Evolutionary conservation across 2,888 invertebrate species (phyloP), one percentile per base, ranked within the genome.

Genomic region (Pinctada fucata): DNA sequence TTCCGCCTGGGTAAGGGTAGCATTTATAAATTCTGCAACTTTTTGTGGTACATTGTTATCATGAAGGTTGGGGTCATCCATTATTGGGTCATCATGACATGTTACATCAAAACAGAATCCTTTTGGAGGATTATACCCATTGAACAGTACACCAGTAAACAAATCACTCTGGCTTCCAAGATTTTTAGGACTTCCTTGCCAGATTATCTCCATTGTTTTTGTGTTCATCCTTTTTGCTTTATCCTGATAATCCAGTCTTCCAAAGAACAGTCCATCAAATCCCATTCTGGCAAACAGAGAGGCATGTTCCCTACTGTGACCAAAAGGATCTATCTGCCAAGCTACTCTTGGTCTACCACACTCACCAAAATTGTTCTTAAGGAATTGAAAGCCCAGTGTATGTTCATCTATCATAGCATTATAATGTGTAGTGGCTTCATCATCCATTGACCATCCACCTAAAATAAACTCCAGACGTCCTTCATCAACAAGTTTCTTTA

Each of bases 51-150:
- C 96, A 91, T 98, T 98, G 91, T 96, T 97, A 82, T 96, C 96
- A 0, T 96, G 95, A 71, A 97, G 95, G 16, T 94, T 93, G 0
- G 94, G 94, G 87, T 97, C 96, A 91, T 97, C 98, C 88, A 89
- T 95, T 13, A 98, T 96, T 0, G 97, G 97, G 70, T 96, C 95
- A 90, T 93, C 93, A 6, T 92, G 91, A 89, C 99, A 99, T 0
- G 96, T 93, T 2, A 96, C 94, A 91, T 99, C 99, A 92, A 97
- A 99, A 89, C 99, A 99, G 92, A 97, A 99, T 0, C 97, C 97
- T 4, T 95, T 94, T 0, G 99, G 99, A 0, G 91, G 87, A 47
- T 86, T 82, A 75, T 92, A 92, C 4, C 87, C 88, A 74, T 88
- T 88, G 69, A 84, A 97, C 81, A 91, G 93, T 0, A 95, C 95